phyloP scores from a whole-genome alignment of 2,113 vertebrate genomes.

The Oryzias javanicus region DNA sequence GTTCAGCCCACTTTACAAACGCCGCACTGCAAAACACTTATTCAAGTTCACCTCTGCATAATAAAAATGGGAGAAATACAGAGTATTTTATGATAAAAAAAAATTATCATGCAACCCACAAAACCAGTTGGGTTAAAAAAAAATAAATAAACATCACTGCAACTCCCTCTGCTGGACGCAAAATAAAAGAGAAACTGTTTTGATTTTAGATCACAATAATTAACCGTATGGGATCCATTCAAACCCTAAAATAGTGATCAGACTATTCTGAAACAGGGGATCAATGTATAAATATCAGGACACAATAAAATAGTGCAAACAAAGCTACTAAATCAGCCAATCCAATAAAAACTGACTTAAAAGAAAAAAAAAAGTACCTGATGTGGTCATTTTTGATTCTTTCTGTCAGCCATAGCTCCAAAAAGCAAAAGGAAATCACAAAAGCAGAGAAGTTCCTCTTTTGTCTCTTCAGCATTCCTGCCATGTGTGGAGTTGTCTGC shows the following conservation, averaged over 20 bases:
- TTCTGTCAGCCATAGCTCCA: too few relatives aligned
- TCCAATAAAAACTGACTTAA: too few relatives aligned
- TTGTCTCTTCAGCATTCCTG: neutral
- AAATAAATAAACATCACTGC: constrained; percentile 22
- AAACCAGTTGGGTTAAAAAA: neutral
- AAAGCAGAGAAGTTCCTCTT: constrained; percentile 6
- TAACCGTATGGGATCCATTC: too few relatives aligned
- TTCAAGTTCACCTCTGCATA: neutral
- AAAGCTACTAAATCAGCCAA: too few relatives aligned
- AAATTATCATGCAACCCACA: neutral
- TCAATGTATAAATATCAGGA: too few relatives aligned
- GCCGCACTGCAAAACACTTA: neutral
- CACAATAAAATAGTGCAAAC: too few relatives aligned
- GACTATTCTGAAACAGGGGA: too few relatives aligned
- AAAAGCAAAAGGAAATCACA: neutral
- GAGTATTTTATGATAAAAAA: neutral
- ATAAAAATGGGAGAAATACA: neutral
- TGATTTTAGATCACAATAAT: neutral
- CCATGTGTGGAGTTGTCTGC: constrained; percentile 30
- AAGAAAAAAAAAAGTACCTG: constrained; percentile 18
- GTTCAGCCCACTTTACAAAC: too few relatives aligned
- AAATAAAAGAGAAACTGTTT: neutral
- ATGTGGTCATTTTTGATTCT: neutral
- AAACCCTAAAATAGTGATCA: too few relatives aligned
- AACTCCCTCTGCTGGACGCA: constrained; percentile 57